These are phyloP conservation scores for Drosophila algonquin DNA, from an alignment of 2,888 invertebrate genomes.

Conservation along the genomic window DNA sequence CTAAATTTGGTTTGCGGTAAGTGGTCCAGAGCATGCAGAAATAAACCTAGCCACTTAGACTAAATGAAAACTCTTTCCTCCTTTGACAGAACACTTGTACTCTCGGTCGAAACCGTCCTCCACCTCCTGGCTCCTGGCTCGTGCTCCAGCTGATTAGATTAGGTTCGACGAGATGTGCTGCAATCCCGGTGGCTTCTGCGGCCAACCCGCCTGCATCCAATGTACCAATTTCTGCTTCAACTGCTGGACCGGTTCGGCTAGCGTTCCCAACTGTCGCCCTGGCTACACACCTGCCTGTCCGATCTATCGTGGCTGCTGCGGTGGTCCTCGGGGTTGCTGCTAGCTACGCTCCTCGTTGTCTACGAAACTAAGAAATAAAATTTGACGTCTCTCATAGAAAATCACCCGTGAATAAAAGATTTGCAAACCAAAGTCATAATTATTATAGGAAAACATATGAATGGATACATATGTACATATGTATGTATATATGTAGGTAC, in stretches of 20 bases:
- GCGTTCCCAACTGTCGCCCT: constrained; percentile 29
- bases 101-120: constrained; percentile 4
- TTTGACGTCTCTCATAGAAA: neutral
- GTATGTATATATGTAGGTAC: too few relatives aligned
- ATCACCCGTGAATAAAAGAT: neutral
- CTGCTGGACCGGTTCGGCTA: constrained; percentile 63
- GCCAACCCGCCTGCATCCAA: constrained; percentile 53
- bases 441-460: too few relatives aligned
- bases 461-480: too few relatives aligned
- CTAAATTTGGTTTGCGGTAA: constrained; percentile 32
- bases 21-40: neutral
- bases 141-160: neutral
- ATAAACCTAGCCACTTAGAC: neutral
- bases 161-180: constrained; percentile 60
- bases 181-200: constrained; percentile 65
- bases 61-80: neutral
- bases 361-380: neutral
- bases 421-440: too few relatives aligned
- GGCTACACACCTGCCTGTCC: constrained; percentile 50
- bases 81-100: constrained; percentile 6
- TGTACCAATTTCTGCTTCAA: constrained; percentile 69
- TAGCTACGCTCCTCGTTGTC: constrained; percentile 17
- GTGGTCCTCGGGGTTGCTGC: constrained; percentile 56
- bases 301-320: constrained; percentile 53
- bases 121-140: too few relatives aligned